phyloP scores from a whole-genome alignment of 2,113 vertebrate species.

The Gambusia holbrooki region DNA sequence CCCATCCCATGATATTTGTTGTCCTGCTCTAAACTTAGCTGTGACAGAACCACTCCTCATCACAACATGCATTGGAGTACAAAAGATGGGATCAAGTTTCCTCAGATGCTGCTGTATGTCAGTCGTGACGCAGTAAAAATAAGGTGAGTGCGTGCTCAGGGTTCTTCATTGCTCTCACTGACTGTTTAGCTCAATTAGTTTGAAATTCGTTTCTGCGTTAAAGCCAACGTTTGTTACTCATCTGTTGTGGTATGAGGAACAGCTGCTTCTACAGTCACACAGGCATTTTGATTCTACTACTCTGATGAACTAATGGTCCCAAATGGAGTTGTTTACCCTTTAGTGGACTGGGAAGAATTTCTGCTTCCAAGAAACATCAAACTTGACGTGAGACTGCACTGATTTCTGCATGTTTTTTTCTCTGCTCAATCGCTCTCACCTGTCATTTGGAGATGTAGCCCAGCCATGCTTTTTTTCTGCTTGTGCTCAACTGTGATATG shows the following conservation, averaged over 20 bases:
- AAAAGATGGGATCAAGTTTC: constrained; percentile 75
- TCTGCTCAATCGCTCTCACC: constrained; percentile 47
- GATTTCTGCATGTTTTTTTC: constrained; percentile 22
- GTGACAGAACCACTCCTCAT: constrained; percentile 52
- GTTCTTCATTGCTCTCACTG: background rate
- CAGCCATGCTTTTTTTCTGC: constrained; percentile 50
- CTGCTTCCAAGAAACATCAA: background rate
- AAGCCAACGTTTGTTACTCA: constrained; percentile 32
- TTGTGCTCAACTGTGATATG: constrained; percentile 50
- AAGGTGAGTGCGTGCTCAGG: constrained; percentile 58
- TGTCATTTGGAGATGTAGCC: constrained; percentile 64
- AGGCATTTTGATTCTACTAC: background rate
- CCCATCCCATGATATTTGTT: constrained; percentile 48
- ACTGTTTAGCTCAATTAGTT: constrained; percentile 19
- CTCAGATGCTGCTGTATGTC: constrained; percentile 58
- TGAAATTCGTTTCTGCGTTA: background rate
- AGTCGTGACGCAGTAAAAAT: constrained; percentile 30
- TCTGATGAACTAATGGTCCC: background rate
- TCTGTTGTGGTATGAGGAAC: constrained; percentile 47
- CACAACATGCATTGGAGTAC: constrained; percentile 55
- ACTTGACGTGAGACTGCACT: background rate
- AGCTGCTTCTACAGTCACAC: constrained; percentile 24
- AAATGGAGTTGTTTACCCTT: background rate
- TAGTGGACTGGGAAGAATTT: background rate
- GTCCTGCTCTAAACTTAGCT: constrained; percentile 72